Conservation (phyloP, 2,113 vertebrate genomes). For the Okapia johnstoni region DNA sequence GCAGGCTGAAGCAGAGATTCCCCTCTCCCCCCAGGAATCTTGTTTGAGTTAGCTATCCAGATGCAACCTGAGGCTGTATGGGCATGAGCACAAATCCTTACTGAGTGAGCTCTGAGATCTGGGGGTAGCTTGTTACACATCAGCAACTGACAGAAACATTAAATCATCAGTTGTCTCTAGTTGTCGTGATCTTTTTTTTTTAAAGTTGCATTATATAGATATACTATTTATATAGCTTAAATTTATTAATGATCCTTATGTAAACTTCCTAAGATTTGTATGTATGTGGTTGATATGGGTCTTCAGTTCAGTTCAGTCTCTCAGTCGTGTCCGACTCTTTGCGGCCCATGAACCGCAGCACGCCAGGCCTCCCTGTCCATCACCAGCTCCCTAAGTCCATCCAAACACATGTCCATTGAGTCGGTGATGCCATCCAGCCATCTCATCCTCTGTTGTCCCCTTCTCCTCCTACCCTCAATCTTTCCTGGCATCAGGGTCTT, state of each 20-base stretch:
- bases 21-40: not conserved
- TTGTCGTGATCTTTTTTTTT: not conserved
- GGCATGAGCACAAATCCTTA: too few relatives aligned
- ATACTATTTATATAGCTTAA: not conserved
- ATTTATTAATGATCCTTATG: not conserved
- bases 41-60: too few relatives aligned
- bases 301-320: not conserved
- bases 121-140: not conserved
- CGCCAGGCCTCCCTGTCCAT: too few relatives aligned
- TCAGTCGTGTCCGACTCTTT: too few relatives aligned
- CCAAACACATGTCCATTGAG: too few relatives aligned
- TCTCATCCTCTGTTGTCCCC: too few relatives aligned
- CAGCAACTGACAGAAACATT: not conserved
- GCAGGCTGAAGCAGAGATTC: fast-evolving
- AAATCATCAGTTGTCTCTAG: fast-evolving
- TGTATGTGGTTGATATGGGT: not conserved
- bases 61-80: fast-evolving
- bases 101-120: not conserved
- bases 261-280: not conserved
- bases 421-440: too few relatives aligned
- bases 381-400: too few relatives aligned
- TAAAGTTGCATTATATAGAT: not conserved
- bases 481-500: too few relatives aligned
- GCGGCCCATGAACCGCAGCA: too few relatives aligned
- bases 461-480: too few relatives aligned